Evolutionary conservation across 2,113 vertebrate genomes (phyloP), one percentile per base, ranked within the genome.

Genomic region (Odontophorus gujanensis): DNA sequence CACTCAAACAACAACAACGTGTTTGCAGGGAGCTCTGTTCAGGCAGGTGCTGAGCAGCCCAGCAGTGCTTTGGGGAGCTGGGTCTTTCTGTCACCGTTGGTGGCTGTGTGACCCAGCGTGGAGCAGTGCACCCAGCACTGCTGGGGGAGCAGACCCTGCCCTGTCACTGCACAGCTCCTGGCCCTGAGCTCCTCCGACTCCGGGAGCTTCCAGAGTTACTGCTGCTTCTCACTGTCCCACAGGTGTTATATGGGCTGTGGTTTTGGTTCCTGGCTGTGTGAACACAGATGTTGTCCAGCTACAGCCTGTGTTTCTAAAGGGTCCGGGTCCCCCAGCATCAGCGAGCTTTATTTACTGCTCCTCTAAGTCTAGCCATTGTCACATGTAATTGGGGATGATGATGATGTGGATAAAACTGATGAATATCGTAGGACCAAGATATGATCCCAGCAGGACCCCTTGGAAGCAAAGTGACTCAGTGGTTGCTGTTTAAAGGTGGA

Each of bases 291-390:
- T 87, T 87, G 85, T 84, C 86, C 90, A 93, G 88, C 81, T 42
- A 61, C 83, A 89, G 89, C 24, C 77, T 81, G 80, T 61, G 68
- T 84, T 92, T 78, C 80, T 84, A 45, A 89, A 74, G 51, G 68
- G 57, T 84, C 86, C 88, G 80, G 72, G 83, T 86, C 7, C 2
- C 76, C 83, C 2, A 0, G 57, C 77, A 84, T 92, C 90, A 75
- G 17, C 2, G 1, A 48, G 88, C 86, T 94, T 90, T 92, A 93
- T 95, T 93, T 94, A 89, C 74, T 84, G 90, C 74, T 92, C 43
- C 79, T 92, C 93, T 89, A 90, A 90, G 81, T 89, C 85, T 92
- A 94, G 86, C 81, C 81, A n/a, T 75, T 93, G 94, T 86, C 86
- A 89, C 32, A 92, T 84, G 61, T 81, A 84, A 90, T 87, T 92